Base-by-base conservation (phyloP, 1,140 invertebrate genomes). In the Ctenoplectra terminalis region DNA sequence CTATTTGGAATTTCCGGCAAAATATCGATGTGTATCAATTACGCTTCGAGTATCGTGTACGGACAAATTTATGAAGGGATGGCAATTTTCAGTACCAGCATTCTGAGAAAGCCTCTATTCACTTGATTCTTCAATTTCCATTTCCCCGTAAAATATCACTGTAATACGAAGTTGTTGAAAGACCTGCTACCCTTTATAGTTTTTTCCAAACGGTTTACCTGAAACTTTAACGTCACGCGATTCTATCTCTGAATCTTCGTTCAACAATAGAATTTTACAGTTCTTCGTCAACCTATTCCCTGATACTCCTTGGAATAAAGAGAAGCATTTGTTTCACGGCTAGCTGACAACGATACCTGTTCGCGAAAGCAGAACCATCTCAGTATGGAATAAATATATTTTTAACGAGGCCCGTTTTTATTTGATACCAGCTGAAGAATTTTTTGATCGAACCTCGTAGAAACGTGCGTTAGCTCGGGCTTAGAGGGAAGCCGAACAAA, bases 401-500 rank as follows among this genome's bases (percentile, higher is more conserved):
- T 67, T 46, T 29, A 29, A 67, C 64, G 43, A 46, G 64, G 26
- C 1, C 17, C 6, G 26, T 29, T 46, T 67, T 67, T 67, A 43
- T 9, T 37, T 4, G n/a, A n/a, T 23, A 2, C 34, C 17, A 20
- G 13, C 23, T 20, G 23, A 31, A 29, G 26, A 60, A 46, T 60
- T 60, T n/a, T 46, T 73, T n/a, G 37, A 73, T 73, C 54, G 40
- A 46, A 58, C 29, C 63, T 13, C n/a, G 34, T 52, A 26, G 70
- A 61, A 80, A 54, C 46, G 48, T n/a, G 46, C 66, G 43, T n/a
- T 48, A 54, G 50, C 48, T 52, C 13, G 1, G 17, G 34, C 31
- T 43, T 60, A 79, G 43, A 60, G 26, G 29, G 69, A 61, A 87
- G 70, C 64, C 40, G 58, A 61, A 56, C 40, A 46, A 79, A 72